phyloP scores from a whole-genome alignment of 2,797 vertebrate genomes.

The Varecia variegata region DNA sequence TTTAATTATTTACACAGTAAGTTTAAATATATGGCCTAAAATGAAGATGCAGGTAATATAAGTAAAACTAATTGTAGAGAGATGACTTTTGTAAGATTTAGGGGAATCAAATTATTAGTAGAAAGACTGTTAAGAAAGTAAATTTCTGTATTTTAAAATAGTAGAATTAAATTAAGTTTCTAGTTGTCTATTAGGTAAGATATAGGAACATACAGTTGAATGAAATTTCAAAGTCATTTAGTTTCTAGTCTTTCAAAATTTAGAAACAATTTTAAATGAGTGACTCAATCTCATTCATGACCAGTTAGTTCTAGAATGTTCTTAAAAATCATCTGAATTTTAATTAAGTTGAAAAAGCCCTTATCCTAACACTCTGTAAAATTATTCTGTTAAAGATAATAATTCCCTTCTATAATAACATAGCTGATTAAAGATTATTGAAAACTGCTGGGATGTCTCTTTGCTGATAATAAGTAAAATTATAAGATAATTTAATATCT shows the following conservation, averaged over 20 bases:
- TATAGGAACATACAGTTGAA: not conserved
- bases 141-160: conserved; percentile 29
- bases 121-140: not conserved
- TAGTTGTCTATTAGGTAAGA: not conserved
- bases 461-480: not conserved
- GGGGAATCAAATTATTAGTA: not conserved
- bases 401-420: conserved; percentile 14
- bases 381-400: conserved; percentile 3
- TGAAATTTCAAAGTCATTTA: not conserved
- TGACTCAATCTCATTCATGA: not conserved
- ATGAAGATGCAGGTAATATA: conserved; percentile 1
- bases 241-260: not conserved
- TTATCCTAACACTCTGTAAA: not conserved
- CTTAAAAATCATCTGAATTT: conserved; percentile 32
- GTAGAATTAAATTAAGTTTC: not conserved
- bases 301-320: not conserved
- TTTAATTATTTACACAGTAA: conserved; percentile 33
- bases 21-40: not conserved
- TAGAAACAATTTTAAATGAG: not conserved
- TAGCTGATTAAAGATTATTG: conserved; percentile 3
- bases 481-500: not conserved
- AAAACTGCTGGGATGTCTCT: not conserved
- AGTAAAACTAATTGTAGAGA: not conserved
- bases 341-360: not conserved
- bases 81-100: conserved; percentile 8